phyloP scores from a whole-genome alignment of 2,888 invertebrate species.

The Archaeoteleia sp. region DNA sequence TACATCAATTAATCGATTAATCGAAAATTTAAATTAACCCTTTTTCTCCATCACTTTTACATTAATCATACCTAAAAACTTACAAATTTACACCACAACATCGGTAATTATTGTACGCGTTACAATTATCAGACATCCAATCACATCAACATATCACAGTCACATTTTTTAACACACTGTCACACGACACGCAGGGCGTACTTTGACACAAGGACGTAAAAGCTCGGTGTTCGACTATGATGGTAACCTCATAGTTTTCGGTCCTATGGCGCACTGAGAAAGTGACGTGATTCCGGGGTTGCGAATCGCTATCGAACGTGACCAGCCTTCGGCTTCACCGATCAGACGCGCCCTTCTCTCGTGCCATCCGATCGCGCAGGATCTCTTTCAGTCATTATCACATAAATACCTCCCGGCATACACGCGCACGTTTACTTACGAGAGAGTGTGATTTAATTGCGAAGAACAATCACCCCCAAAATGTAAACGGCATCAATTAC shows the following conservation, averaged over 20 bases:
- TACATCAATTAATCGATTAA: no score
- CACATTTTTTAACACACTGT: no score
- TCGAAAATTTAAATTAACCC: no score
- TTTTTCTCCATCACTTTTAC: no score
- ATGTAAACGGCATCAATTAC: slow-evolving; percentile 44
- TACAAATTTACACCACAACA: no score
- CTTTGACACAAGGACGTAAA: no score
- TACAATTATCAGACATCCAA: no score
- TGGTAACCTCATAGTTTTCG: slow-evolving; percentile 56
- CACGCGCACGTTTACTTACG: slow-evolving; percentile 46
- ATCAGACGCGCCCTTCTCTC: slow-evolving; percentile 56
- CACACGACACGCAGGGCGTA: no score
- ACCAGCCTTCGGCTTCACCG: slow-evolving; percentile 54
- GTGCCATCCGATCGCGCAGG: slow-evolving; percentile 52
- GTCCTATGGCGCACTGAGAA: slow-evolving; percentile 56
- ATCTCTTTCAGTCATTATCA: slow-evolving; percentile 56
- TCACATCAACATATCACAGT: no score
- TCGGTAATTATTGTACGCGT: no score
- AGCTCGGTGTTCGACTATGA: no score
- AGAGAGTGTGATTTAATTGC: slow-evolving; percentile 44
- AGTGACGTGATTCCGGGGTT: slow-evolving; percentile 55
- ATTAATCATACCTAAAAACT: no score
- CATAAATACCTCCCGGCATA: slow-evolving; percentile 51
- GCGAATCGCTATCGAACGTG: slow-evolving; percentile 61
- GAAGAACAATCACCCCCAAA: slow-evolving; percentile 33